These are phyloP conservation scores for Percopsis omiscomaycus DNA, from an alignment of 2,797 vertebrate genomes.

Conservation along the genomic window DNA sequence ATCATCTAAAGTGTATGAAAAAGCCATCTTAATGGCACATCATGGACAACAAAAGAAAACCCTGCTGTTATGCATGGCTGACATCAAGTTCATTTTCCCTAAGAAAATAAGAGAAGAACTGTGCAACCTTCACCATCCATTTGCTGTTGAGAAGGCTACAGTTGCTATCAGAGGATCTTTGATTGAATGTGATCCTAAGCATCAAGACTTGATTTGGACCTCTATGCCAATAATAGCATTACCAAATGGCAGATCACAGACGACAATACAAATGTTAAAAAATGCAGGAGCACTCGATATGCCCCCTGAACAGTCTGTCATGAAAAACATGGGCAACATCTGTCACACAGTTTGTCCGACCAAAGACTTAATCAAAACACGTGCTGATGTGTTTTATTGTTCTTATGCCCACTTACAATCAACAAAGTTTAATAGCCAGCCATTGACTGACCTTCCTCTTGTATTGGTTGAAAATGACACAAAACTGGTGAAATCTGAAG, in stretches of 20 bases:
- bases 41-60: not conserved
- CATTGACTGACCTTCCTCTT: conserved; percentile 61
- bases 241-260: accelerated
- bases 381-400: conserved; percentile 57
- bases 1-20: conserved; percentile 53
- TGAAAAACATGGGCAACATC: conserved; percentile 72
- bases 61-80: conserved; percentile 53
- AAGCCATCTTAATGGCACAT: not conserved
- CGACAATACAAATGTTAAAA: conserved; percentile 17
- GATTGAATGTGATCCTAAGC: conserved; percentile 11
- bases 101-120: conserved; percentile 48
- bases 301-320: conserved; percentile 58
- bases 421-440: conserved; percentile 21
- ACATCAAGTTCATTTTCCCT: conserved; percentile 74
- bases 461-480: conserved; percentile 73
- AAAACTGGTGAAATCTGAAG: conserved; percentile 50
- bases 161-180: conserved; percentile 73
- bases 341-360: conserved; percentile 57
- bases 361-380: conserved; percentile 37
- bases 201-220: conserved; percentile 74
- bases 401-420: conserved; percentile 62
- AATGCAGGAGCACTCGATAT: conserved; percentile 58
- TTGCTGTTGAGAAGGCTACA: conserved; percentile 35
- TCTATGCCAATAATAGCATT: conserved; percentile 71
- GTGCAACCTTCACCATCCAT: conserved; percentile 60